Evolutionary conservation across 1,140 invertebrate genomes (phyloP).

Genomic region (Melitaea cinxia): DNA sequence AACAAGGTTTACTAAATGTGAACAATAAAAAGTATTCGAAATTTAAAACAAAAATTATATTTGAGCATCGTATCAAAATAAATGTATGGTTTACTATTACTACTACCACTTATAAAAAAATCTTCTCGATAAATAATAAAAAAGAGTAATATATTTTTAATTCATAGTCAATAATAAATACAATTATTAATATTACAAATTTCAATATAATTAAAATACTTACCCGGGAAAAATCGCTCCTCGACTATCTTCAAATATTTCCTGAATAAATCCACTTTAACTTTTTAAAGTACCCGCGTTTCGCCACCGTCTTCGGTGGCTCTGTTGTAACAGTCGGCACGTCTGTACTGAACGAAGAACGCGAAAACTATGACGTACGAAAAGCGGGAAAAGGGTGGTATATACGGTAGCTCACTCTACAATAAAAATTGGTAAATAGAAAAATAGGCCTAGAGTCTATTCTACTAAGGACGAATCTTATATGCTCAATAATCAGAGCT

Average conservation of each 20-base stretch:
- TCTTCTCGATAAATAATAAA: too few relatives aligned
- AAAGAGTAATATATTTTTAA: too few relatives aligned
- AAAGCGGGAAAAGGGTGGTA: conserved; percentile 3
- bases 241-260: conserved; percentile 39
- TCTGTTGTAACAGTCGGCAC: conserved; percentile 4
- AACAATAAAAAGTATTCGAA: neutral
- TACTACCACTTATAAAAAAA: too few relatives aligned
- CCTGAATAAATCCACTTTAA: conserved; percentile 42
- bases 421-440: neutral
- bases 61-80: too few relatives aligned
- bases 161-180: too few relatives aligned
- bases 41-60: too few relatives aligned
- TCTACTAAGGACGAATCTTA: neutral
- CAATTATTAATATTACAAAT: neutral
- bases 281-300: conserved; percentile 34
- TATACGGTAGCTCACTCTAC: neutral
- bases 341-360: conserved; percentile 15
- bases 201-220: conserved; percentile 1
- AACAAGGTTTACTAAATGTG: too few relatives aligned
- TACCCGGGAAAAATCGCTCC: conserved; percentile 37
- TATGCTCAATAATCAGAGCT: neutral
- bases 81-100: too few relatives aligned
- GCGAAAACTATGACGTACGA: conserved; percentile 30
- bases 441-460: neutral
- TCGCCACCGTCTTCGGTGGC: conserved; percentile 32